Evolutionary conservation across 2,797 vertebrate genomes (phyloP).

Genomic region (Bradypodion ventrale): DNA sequence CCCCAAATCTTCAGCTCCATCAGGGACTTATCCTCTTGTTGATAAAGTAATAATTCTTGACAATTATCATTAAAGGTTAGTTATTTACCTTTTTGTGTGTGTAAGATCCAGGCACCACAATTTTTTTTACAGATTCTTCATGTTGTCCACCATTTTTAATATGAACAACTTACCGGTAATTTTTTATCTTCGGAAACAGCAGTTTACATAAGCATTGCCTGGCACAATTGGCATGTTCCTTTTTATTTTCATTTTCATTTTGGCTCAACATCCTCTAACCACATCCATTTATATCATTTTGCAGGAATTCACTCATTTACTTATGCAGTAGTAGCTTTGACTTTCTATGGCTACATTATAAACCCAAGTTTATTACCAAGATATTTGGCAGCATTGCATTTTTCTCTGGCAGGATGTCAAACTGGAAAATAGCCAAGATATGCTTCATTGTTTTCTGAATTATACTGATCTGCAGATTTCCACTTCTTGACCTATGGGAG

Average conservation of each 20-base stretch:
- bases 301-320: neutral
- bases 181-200: neutral
- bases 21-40: neutral
- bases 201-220: neutral
- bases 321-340: conserved; percentile 3
- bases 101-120: neutral
- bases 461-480: conserved; percentile 20
- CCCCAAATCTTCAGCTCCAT: no score
- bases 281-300: conserved; percentile 1
- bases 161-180: neutral
- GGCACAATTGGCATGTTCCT: neutral
- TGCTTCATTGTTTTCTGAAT: conserved; percentile 23
- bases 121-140: neutral
- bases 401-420: conserved; percentile 9
- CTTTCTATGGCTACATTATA: neutral
- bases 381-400: neutral
- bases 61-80: neutral
- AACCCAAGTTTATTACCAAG: conserved; percentile 5
- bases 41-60: neutral
- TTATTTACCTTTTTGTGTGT: neutral
- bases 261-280: neutral
- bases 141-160: neutral
- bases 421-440: conserved; percentile 12
- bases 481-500: conserved; percentile 18
- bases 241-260: neutral